Conservation (phyloP, 1,140 invertebrate genomes). For the Acromyrmex heyeri region DNA sequence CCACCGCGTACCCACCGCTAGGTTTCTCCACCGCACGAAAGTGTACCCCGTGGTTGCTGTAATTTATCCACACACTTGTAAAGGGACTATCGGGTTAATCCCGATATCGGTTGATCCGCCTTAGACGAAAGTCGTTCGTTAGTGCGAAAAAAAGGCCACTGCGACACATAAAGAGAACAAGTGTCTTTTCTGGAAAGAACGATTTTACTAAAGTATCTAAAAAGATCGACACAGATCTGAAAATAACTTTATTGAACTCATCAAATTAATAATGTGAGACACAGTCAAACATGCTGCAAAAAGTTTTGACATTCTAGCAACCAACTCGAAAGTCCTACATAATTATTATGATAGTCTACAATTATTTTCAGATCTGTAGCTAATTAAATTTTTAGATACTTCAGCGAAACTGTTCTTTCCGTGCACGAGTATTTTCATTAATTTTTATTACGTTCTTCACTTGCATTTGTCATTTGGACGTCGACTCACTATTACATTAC, state of each 20-base stretch:
- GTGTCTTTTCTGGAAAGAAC: too few relatives aligned
- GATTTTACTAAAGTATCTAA: too few relatives aligned
- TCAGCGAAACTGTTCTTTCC: too few relatives aligned
- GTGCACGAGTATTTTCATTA: neutral
- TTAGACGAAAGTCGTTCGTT: neutral
- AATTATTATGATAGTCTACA: too few relatives aligned
- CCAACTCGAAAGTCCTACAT: too few relatives aligned
- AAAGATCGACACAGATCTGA: too few relatives aligned
- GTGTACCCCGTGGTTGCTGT: conserved; percentile 54
- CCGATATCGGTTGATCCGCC: conserved; percentile 13
- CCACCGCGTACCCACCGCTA: conserved; percentile 25
- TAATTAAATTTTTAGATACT: too few relatives aligned
- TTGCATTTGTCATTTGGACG: neutral
- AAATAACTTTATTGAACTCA: too few relatives aligned
- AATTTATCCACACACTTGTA: conserved; percentile 59
- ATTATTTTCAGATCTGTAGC: too few relatives aligned
- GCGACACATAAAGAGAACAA: neutral
- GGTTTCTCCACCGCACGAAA: conserved; percentile 55
- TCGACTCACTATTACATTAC: neutral
- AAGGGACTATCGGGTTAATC: neutral
- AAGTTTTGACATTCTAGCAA: too few relatives aligned
- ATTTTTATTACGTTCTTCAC: conserved; percentile 22
- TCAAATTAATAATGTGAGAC: too few relatives aligned
- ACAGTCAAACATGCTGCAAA: too few relatives aligned
- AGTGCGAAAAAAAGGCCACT: conserved; percentile 11